Evolutionary conservation across 2,797 vertebrate genomes (phyloP).

Genomic region (Anas bernieri): DNA sequence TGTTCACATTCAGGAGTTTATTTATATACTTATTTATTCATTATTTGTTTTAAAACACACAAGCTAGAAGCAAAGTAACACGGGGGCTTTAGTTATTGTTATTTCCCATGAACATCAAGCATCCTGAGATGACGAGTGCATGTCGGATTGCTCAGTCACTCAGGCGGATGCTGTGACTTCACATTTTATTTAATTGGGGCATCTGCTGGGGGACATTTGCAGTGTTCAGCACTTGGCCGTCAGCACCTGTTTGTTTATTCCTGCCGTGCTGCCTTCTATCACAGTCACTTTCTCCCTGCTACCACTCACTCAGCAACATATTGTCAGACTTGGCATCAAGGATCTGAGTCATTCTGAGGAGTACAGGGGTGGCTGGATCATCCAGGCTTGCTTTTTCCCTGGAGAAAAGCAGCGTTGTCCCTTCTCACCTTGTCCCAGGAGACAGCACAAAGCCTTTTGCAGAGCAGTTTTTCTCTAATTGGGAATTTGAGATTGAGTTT

Average conservation of each 20-base stretch:
- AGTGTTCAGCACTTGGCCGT: constrained; percentile 43
- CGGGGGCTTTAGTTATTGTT: background rate
- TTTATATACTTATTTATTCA: background rate
- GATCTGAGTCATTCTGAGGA: constrained; percentile 16
- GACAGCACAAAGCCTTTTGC: background rate
- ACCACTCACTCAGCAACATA: constrained; percentile 44
- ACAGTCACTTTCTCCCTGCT: constrained; percentile 48
- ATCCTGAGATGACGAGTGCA: background rate
- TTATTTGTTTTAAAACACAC: background rate
- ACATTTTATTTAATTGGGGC: constrained; percentile 52
- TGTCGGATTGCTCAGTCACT: background rate
- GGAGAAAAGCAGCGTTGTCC: background rate
- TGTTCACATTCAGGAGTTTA: background rate
- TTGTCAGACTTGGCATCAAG: constrained; percentile 35
- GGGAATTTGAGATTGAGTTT: background rate
- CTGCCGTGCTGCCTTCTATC: constrained; percentile 24
- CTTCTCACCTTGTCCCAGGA: background rate
- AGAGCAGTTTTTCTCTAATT: background rate
- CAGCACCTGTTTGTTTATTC: constrained; percentile 66
- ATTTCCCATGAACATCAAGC: background rate
- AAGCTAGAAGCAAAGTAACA: background rate
- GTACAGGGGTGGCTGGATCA: background rate
- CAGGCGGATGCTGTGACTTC: constrained; percentile 42
- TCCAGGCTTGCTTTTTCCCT: background rate
- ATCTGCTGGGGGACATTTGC: constrained; percentile 39